phyloP scores from a whole-genome alignment of 2,113 vertebrate species.

The Zeus faber region DNA sequence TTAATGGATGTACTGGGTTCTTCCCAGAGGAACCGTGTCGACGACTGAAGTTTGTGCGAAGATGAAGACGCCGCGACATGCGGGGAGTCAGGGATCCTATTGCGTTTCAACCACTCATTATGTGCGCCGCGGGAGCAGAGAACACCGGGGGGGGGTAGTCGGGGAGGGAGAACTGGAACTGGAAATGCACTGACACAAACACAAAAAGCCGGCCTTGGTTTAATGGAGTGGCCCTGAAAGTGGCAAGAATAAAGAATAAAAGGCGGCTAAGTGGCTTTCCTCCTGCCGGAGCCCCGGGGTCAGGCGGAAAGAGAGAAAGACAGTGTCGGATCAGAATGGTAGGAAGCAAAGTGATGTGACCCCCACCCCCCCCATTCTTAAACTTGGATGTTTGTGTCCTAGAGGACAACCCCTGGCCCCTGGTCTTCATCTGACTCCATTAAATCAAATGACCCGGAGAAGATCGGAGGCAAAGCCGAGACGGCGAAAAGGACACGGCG shows the following conservation, averaged over 20 bases:
- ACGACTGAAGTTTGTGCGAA: background rate
- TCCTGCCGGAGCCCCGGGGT: slow-evolving; percentile 30
- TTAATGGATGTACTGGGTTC: background rate
- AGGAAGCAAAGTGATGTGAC: slow-evolving; percentile 42
- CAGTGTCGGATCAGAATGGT: too few relatives aligned
- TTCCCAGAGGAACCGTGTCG: slow-evolving; percentile 5
- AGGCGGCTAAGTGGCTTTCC: slow-evolving; percentile 59
- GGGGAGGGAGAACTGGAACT: slow-evolving; percentile 6
- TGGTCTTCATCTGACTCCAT: slow-evolving; percentile 49
- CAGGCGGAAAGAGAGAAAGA: slow-evolving; percentile 10
- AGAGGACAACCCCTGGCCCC: slow-evolving; percentile 42
- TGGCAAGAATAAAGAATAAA: slow-evolving; percentile 59
- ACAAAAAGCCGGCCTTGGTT: slow-evolving; percentile 46
- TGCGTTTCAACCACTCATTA: slow-evolving; percentile 21
- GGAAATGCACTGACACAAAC: slow-evolving; percentile 47
- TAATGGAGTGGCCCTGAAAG: slow-evolving; percentile 57
- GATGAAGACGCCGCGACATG: background rate
- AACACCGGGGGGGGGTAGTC: slow-evolving; percentile 6
- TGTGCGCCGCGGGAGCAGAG: too few relatives aligned
- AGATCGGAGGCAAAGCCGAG: slow-evolving; percentile 54
- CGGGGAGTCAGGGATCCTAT: background rate
- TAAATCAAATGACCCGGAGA: slow-evolving; percentile 73
- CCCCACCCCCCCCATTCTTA: slow-evolving; percentile 25
- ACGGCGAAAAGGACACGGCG: slow-evolving; percentile 29
- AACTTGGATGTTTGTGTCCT: slow-evolving; percentile 46